Evolutionary conservation across 2,113 vertebrate genomes (phyloP), one percentile per base, ranked within the genome.

Genomic region (Dendrocopos noguchii): DNA sequence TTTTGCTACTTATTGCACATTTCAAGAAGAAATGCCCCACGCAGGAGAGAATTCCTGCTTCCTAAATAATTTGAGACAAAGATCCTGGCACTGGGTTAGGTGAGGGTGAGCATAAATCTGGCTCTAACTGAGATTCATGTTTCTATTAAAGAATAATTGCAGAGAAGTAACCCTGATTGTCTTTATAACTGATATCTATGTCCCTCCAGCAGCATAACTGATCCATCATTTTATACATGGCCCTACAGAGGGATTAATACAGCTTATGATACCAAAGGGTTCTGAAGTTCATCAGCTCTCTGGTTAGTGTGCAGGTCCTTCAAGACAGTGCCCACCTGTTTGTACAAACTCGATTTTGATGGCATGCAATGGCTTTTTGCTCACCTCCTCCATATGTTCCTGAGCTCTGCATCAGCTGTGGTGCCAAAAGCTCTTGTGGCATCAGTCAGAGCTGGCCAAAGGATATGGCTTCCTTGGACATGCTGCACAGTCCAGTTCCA

Each of bases 121-220:
- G 44, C 47, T 91, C 46, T 85, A 84, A 84, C 65, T 17, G 64
- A 79, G 79, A 94, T 95, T 95, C 77, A 61, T 89, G 81, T 87
- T 92, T 92, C 84, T 81, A 87, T 91, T 92, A 74, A 88, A 84
- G 94, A 92, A 85, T 85, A 80, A 90, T 57, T 72, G 33, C 44
- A 52, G 61, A 33, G 61, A 80, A 76, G 44, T 55, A 77, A 74
- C 56, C 15, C 1, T 56, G 56, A 57, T 84, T 79, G 75, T 91
- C 90, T 88, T 79, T 70, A 82, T 91, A 88, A 90, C 52, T 59
- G 56, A 84, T 87, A 91, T 91, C 88, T 92, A 84, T 94, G 71
- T 75, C 46, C 42, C 67, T 94, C 65, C 82, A 74, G 65, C 60
- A 88, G 80, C 64, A 27, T 60, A 79, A 93, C 1, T 6, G 57